Base-by-base conservation (phyloP, 2,888 invertebrate species). In the Lasioglossum vierecki region DNA sequence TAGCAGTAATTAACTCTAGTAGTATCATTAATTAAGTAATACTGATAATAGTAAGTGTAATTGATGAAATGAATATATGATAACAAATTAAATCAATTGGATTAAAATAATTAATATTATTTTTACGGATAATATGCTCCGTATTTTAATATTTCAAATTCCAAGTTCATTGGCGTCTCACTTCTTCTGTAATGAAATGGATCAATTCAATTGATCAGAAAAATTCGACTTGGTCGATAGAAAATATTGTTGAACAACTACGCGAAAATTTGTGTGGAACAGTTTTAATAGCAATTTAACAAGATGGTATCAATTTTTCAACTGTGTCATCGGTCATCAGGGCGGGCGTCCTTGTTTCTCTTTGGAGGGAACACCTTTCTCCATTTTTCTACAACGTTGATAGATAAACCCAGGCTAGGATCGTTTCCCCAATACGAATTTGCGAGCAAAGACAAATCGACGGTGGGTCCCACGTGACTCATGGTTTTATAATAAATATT, bases 391-490 rank as follows among this genome's bases (percentile, higher is more conserved):
- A 57, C 49, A 74, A 75, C 76, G 75, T 87, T 92, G 92, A 92
- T 90, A 92, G 92, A 92, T 92, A 89, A 87, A 82, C 86, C 86
- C 84, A 66, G 79, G 76, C 74, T 80, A 80, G 83, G 77, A 83
- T 79, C 86, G 76, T 87, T 82, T 84, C 82, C 83, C n/a, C 88
- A 79, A 87, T 90, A 85, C 84, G 84, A 89, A 88, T 87, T 85
- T 84, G 77, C 46, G 76, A 73, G 89, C 83, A 90, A 90, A 92
- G 92, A 92, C 90, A 91, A 93, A 93, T 93, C 90, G 92, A 91
- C 86, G 9, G 87, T 75, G 79, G 89, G 89, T 90, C 91, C 88
- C 89, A 80, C 80, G 89, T 88, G 91, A 87, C 88, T 86, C 88
- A 88, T 89, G 88, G 88, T 87, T 89, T 89, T 88, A 89, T 88